Evolutionary conservation across 2,113 vertebrate genomes (phyloP).

Genomic region (Urocynchramus pylzowi): DNA sequence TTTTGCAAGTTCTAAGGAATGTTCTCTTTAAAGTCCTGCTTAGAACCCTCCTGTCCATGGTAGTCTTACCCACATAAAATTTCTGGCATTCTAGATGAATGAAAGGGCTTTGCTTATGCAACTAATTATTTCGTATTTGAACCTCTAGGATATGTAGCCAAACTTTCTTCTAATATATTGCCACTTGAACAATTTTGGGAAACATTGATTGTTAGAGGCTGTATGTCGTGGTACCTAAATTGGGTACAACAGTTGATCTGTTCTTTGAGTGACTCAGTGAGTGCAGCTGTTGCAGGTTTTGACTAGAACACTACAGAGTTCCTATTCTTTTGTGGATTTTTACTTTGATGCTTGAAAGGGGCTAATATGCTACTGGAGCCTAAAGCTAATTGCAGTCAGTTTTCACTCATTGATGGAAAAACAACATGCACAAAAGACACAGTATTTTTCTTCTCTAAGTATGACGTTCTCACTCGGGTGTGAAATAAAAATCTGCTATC

Average conservation of each 20-base stretch:
- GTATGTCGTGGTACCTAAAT: background rate
- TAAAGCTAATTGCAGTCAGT: background rate
- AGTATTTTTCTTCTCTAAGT: background rate
- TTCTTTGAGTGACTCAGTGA: background rate
- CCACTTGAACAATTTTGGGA: background rate
- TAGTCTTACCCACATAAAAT: background rate
- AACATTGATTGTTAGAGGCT: background rate
- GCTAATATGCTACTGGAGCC: background rate
- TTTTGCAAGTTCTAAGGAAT: background rate
- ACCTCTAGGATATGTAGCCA: background rate
- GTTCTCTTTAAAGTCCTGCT: background rate
- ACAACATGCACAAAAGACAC: background rate
- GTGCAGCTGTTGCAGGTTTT: background rate
- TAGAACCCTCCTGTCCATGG: background rate
- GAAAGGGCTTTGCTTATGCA: background rate
- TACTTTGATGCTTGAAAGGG: background rate
- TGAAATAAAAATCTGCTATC: background rate
- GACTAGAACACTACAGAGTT: background rate
- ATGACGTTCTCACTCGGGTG: background rate
- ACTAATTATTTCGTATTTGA: background rate
- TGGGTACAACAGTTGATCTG: background rate
- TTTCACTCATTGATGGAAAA: background rate
- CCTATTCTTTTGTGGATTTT: background rate
- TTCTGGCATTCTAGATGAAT: background rate
- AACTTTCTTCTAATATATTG: background rate